Percentiles rank a stretch among this genome's conserved stretches.
Evolutionary conservation across 1,140 invertebrate species (phyloP).

Genomic region (Zaprionus lachaisei): DNA sequence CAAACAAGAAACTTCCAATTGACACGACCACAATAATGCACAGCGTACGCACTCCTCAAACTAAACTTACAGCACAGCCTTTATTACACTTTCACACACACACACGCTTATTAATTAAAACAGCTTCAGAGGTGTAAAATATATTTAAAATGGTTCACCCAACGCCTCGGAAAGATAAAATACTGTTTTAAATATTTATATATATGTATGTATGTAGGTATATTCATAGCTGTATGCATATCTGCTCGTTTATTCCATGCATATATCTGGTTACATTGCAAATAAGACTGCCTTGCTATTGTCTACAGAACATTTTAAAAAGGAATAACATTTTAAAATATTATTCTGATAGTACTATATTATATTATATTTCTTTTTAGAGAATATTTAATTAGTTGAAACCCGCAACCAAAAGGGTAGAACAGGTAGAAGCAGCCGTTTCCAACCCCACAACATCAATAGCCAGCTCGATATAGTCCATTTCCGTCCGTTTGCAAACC

Average conservation of each 20-base stretch:
- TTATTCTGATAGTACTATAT: too few relatives aligned
- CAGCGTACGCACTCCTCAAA: slow-evolving; percentile 5
- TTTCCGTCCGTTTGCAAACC: too few relatives aligned
- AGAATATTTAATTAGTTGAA: too few relatives aligned
- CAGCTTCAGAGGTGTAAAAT: neutral
- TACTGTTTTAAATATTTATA: slow-evolving; percentile 9
- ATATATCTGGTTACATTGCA: neutral
- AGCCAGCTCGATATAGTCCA: too few relatives aligned
- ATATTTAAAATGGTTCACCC: slow-evolving; percentile 20
- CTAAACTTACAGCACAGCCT: slow-evolving; percentile 15
- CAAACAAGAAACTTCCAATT: slow-evolving; percentile 23
- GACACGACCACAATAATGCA: slow-evolving; percentile 22
- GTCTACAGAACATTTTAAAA: neutral
- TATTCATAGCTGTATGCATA: neutral
- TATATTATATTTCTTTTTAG: too few relatives aligned
- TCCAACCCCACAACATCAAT: too few relatives aligned
- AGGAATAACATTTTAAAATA: too few relatives aligned
- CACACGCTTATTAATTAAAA: neutral
- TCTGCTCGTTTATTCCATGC: neutral
- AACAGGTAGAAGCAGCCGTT: too few relatives aligned
- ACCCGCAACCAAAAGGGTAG: too few relatives aligned
- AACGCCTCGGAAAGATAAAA: slow-evolving; percentile 8
- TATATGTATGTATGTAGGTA: neutral
- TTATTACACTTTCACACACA: neutral
- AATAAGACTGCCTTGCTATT: neutral